phyloP scores from a whole-genome alignment of 2,888 invertebrate species.

The Pharmacophagus antenor region DNA sequence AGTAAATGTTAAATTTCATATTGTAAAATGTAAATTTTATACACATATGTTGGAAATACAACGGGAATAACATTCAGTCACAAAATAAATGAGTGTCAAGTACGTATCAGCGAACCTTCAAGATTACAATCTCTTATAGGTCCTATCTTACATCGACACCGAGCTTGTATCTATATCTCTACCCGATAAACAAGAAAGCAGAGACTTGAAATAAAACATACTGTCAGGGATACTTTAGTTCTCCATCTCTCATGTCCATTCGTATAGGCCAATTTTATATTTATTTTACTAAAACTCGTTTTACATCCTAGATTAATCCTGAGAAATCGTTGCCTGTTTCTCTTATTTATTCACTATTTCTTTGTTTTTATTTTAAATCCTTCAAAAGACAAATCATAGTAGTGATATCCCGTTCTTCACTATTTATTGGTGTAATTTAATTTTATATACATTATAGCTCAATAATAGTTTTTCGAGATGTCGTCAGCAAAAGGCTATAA shows the following conservation, averaged over 20 bases:
- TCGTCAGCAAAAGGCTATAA: too few relatives aligned
- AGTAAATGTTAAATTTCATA: too few relatives aligned
- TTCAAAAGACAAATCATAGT: neutral
- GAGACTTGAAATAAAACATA: conserved; percentile 28
- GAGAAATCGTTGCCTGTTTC: conserved; percentile 7
- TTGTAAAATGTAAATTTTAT: too few relatives aligned
- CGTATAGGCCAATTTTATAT: conserved; percentile 27
- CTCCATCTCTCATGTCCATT: conserved; percentile 27
- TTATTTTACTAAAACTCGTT: conserved; percentile 29
- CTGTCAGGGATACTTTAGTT: conserved; percentile 28
- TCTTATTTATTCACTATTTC: conserved; percentile 10
- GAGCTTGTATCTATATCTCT: conserved; percentile 25
- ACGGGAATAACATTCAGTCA: neutral
- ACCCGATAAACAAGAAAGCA: conserved; percentile 30
- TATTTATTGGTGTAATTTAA: too few relatives aligned
- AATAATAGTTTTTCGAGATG: too few relatives aligned
- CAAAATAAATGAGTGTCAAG: conserved; percentile 21
- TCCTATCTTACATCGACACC: conserved; percentile 25
- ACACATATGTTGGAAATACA: neutral
- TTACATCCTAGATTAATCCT: conserved; percentile 16
- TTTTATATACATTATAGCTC: too few relatives aligned
- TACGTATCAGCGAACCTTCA: conserved; percentile 20
- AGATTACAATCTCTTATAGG: conserved; percentile 29
- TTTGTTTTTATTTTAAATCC: neutral
- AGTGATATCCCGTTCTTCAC: too few relatives aligned